Evolutionary conservation across 2,113 vertebrate species (phyloP).

Genomic region (Neodontobutis hainanensis): DNA sequence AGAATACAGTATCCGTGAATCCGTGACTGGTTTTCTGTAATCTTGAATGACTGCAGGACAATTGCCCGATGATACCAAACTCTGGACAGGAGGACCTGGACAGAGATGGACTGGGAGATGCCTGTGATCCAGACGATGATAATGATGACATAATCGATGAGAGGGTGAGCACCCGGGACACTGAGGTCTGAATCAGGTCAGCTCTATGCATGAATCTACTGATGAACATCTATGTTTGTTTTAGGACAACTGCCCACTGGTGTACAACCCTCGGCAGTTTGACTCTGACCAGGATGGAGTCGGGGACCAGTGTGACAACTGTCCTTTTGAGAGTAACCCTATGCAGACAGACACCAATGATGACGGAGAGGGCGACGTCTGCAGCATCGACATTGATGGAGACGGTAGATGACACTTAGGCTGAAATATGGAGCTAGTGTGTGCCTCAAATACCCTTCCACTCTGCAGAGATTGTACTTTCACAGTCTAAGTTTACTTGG

Average conservation of each 20-base stretch:
- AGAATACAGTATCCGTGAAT: too few relatives aligned
- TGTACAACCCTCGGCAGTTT: conserved; percentile 92
- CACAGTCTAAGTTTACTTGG: too few relatives aligned
- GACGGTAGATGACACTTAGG: conserved; percentile 81
- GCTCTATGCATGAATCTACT: background rate
- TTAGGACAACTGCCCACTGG: conserved; percentile 94
- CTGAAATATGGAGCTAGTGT: too few relatives aligned
- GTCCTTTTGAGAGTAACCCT: conserved; percentile 91
- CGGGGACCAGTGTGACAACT: conserved; percentile 95
- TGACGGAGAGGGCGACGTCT: conserved; percentile 93
- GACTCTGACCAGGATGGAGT: conserved; percentile 95
- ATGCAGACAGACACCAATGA: conserved; percentile 92
- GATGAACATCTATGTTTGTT: conserved; percentile 1
- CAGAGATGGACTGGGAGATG: conserved; percentile 89
- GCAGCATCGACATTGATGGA: conserved; percentile 94
- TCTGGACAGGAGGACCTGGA: conserved; percentile 97
- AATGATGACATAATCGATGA: conserved; percentile 91
- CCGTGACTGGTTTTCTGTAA: background rate
- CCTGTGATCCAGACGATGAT: conserved; percentile 95
- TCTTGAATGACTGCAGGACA: conserved; percentile 82
- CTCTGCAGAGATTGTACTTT: too few relatives aligned
- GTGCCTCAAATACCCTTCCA: too few relatives aligned
- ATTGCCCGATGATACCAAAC: conserved; percentile 92
- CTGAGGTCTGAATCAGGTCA: background rate
- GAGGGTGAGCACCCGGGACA: conserved; percentile 79